phyloP scores from a whole-genome alignment of 2,888 invertebrate species.

The Hyppa rectilinea region DNA sequence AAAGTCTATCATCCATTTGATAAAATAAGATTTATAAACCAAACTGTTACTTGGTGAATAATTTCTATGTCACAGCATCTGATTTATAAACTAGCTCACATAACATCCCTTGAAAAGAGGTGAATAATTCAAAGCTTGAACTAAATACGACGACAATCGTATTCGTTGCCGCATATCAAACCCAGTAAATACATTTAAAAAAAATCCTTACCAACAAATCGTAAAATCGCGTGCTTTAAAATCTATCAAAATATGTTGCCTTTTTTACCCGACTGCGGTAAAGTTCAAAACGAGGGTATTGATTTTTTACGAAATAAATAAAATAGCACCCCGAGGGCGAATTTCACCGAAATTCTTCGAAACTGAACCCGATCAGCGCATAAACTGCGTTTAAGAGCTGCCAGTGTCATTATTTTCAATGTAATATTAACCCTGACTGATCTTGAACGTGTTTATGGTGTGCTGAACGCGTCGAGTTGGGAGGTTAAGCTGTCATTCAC shows the following conservation, averaged over 20 bases:
- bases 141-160: conserved; percentile 24
- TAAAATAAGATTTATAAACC: not conserved
- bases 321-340: not conserved
- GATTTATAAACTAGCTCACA: conserved; percentile 11
- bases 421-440: no score
- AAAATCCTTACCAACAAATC: not conserved
- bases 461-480: no score
- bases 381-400: no score
- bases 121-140: conserved; percentile 24
- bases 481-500: not conserved
- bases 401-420: no score
- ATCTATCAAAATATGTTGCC: not conserved
- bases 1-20: not conserved
- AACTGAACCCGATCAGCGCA: no score
- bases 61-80: conserved; percentile 11
- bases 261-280: not conserved
- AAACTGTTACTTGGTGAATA: not conserved
- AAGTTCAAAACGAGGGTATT: not conserved
- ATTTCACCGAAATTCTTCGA: no score
- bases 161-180: not conserved
- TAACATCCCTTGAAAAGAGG: conserved; percentile 8
- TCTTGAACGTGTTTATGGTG: no score
- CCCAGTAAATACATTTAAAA: not conserved
- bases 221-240: not conserved
- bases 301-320: not conserved